These are phyloP conservation scores for Drosophila acutilabella DNA, from an alignment of 2,888 invertebrate species.

Conservation along the genomic window DNA sequence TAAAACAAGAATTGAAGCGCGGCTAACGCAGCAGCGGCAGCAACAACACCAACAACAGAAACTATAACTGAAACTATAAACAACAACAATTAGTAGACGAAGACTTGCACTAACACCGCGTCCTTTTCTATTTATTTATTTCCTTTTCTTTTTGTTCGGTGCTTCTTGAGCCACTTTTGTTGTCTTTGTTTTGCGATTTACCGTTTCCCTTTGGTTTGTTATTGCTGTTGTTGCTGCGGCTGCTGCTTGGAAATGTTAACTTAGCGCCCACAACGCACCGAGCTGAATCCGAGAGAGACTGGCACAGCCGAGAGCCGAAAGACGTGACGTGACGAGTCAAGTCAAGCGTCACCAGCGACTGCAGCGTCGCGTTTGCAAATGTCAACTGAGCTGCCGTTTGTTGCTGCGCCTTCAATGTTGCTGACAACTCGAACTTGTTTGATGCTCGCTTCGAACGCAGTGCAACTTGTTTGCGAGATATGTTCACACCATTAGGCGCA, in stretches of 20 bases:
- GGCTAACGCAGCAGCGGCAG: constrained; percentile 21
- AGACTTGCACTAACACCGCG: constrained; percentile 1
- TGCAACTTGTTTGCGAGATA: constrained; percentile 20
- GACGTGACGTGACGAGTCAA: constrained; percentile 16
- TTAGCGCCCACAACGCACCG: constrained; percentile 53
- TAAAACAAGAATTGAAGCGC: constrained; percentile 40
- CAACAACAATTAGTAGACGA: constrained; percentile 9
- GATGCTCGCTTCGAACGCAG: constrained; percentile 14
- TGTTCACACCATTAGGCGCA: not conserved
- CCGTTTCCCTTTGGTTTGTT: constrained; percentile 21
- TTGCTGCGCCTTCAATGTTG: constrained; percentile 14
- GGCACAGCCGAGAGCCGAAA: constrained; percentile 16
- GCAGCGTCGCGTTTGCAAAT: constrained; percentile 62
- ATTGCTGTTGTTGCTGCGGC: constrained; percentile 25
- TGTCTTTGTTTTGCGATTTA: constrained; percentile 44
- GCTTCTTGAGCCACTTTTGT: constrained; percentile 29
- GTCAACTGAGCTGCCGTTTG: constrained; percentile 61
- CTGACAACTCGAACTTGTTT: constrained; percentile 26
- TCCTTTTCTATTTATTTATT: constrained; percentile 24
- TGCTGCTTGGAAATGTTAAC: constrained; percentile 34
- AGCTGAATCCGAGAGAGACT: constrained; percentile 24
- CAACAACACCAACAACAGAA: constrained; percentile 15
- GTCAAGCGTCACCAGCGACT: constrained; percentile 55
- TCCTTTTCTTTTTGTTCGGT: not conserved
- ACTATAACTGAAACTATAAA: constrained; percentile 6